These are phyloP conservation scores for Helogale parvula DNA, from an alignment of 2,113 vertebrate species.

Conservation along the genomic window DNA sequence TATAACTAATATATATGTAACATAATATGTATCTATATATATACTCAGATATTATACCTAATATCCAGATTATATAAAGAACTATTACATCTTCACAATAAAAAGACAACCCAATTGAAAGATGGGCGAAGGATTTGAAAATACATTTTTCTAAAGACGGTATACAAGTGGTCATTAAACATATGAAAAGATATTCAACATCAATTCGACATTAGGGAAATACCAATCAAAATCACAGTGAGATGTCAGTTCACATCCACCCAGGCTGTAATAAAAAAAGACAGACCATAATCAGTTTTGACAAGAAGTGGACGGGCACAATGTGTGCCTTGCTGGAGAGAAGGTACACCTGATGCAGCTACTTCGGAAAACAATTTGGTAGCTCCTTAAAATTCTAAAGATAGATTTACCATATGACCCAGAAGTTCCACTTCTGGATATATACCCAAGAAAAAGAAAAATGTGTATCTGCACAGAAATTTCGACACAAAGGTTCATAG, in stretches of 20 bases:
- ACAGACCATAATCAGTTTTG: neutral
- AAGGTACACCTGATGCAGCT: neutral
- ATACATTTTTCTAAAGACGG: neutral
- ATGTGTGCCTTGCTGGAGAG: neutral
- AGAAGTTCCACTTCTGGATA: neutral
- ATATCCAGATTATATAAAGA: neutral
- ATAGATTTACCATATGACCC: neutral
- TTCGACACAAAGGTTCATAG: neutral
- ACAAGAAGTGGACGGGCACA: neutral
- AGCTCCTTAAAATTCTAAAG: neutral
- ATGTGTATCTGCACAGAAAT: neutral
- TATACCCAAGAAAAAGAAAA: neutral
- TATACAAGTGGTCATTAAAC: neutral
- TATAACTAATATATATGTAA: no score
- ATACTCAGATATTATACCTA: no score
- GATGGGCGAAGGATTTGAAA: neutral
- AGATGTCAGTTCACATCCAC: neutral
- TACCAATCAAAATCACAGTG: neutral
- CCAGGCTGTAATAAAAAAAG: neutral
- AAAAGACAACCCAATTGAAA: neutral
- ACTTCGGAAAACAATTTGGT: neutral
- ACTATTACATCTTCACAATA: neutral
- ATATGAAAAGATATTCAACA: neutral
- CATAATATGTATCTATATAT: no score
- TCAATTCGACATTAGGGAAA: neutral